Evolutionary conservation across 2,888 invertebrate species (phyloP).

Genomic region (Tiliacea aurago): DNA sequence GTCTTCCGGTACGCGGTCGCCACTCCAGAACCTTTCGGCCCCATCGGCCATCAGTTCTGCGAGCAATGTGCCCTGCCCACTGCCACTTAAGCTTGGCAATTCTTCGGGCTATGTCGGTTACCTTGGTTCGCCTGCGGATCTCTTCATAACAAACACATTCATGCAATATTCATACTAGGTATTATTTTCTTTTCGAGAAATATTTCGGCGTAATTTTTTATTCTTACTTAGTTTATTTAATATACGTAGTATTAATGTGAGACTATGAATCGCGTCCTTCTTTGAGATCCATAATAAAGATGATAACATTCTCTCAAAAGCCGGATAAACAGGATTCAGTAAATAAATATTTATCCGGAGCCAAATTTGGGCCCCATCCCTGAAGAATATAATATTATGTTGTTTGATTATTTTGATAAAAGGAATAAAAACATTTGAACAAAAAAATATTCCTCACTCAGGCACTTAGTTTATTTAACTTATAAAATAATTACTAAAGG

Average conservation of each 20-base stretch:
- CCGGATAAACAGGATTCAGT: neutral
- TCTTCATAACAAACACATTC: too few relatives aligned
- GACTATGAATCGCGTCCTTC: neutral
- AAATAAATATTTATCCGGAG: conserved; percentile 14
- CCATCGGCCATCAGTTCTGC: too few relatives aligned
- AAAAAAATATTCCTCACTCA: neutral
- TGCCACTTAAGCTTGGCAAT: too few relatives aligned
- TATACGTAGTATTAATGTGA: conserved; percentile 22
- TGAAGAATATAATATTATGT: conserved; percentile 12
- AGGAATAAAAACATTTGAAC: neutral
- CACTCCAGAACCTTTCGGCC: too few relatives aligned
- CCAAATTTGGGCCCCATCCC: conserved; percentile 2
- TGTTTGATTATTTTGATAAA: conserved; percentile 5
- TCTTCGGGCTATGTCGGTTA: too few relatives aligned
- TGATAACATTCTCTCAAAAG: too few relatives aligned
- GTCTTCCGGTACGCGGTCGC: too few relatives aligned
- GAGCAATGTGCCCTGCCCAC: too few relatives aligned
- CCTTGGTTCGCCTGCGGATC: too few relatives aligned
- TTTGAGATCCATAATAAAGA: neutral
- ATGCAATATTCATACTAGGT: conserved; percentile 57
- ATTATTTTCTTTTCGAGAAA: conserved; percentile 20
- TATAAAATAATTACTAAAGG: neutral
- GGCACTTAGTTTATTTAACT: neutral
- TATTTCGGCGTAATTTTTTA: conserved; percentile 27
- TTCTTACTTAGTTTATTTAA: neutral